A percentile compares a stretch with the other conserved stretches of the same genome.
phyloP scores from a whole-genome alignment of 2,797 vertebrate genomes.

The Furcifer pardalis region DNA sequence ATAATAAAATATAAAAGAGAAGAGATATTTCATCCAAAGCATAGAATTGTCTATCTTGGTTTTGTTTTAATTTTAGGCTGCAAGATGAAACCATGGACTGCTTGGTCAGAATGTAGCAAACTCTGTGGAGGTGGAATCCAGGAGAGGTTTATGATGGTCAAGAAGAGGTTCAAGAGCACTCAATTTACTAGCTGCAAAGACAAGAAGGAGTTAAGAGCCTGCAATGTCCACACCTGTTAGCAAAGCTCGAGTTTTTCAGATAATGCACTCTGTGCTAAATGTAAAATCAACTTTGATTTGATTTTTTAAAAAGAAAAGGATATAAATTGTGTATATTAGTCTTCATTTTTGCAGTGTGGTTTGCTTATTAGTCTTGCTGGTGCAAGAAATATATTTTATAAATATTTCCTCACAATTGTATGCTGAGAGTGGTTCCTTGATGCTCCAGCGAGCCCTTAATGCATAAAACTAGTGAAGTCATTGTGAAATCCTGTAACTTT shows the following conservation, averaged over 20 bases:
- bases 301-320: constrained; percentile 66
- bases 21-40: neutral
- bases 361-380: constrained; percentile 77
- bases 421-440: constrained; percentile 58
- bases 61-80: constrained; percentile 80
- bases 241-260: constrained; percentile 54
- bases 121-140: constrained; percentile 94
- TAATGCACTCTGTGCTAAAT: constrained; percentile 77
- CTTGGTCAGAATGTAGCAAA: constrained; percentile 95
- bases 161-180: constrained; percentile 91
- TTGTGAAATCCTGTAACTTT: constrained; percentile 54
- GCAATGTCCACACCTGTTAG: constrained; percentile 97
- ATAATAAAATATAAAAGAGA: neutral
- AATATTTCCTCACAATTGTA: constrained; percentile 65
- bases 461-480: constrained; percentile 61
- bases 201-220: constrained; percentile 97
- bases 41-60: neutral
- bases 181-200: constrained; percentile 97
- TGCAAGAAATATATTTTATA: constrained; percentile 76
- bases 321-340: constrained; percentile 76
- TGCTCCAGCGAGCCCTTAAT: constrained; percentile 69
- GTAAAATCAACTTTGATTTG: constrained; percentile 78
- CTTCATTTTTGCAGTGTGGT: constrained; percentile 79
- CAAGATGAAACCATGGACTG: constrained; percentile 95
- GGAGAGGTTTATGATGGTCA: constrained; percentile 94